Conservation (phyloP, 2,888 invertebrate species). For the Isoperla grammatica region DNA sequence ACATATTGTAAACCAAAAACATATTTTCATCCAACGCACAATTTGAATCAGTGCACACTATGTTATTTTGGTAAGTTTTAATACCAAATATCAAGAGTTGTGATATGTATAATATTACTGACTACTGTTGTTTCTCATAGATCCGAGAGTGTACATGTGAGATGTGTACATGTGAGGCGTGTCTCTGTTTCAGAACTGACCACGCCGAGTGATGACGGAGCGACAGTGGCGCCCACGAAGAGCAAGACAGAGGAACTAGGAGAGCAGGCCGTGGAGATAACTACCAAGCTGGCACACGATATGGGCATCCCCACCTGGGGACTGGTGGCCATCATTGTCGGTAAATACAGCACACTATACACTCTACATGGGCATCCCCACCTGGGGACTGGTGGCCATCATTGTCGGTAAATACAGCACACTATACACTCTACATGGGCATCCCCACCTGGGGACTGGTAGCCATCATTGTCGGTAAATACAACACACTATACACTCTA, state of each 20-base stretch:
- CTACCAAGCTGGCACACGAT: conserved; percentile 59
- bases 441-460: conserved; percentile 81
- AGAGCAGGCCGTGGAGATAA: conserved; percentile 52
- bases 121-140: no score
- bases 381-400: conserved; percentile 81
- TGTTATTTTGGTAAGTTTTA: no score
- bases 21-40: no score
- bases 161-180: no score
- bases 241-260: conserved; percentile 41
- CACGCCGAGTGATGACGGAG: conserved; percentile 10
- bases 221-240: conserved; percentile 32
- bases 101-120: no score
- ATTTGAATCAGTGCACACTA: no score
- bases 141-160: no score
- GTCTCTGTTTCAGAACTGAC: conserved; percentile 5
- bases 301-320: conserved; percentile 81
- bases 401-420: conserved; percentile 64
- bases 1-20: no score
- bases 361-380: conserved; percentile 69
- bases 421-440: conserved; percentile 66
- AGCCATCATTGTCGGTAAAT: conserved; percentile 72
- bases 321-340: conserved; percentile 76
- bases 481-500: conserved; percentile 56
- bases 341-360: conserved; percentile 58
- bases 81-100: no score